phyloP scores from a whole-genome alignment of 2,888 invertebrate genomes.

The Melitaea athalia region DNA sequence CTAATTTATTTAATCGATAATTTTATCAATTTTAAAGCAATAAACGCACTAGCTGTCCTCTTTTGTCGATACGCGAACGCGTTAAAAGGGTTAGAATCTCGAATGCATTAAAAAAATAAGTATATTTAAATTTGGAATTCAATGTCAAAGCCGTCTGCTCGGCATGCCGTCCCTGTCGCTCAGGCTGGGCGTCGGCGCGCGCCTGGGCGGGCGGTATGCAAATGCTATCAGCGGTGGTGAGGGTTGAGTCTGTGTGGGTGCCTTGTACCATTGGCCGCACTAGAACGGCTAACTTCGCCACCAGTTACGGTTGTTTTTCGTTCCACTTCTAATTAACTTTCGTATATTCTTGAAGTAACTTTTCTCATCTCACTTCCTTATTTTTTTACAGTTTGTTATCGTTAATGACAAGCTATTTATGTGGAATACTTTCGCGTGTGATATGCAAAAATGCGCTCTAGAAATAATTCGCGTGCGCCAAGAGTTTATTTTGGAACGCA shows the following conservation, averaged over 20 bases:
- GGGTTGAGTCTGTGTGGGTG: conserved; percentile 73
- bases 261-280: conserved; percentile 80
- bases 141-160: conserved; percentile 60
- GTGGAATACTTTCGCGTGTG: conserved; percentile 74
- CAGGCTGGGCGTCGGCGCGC: conserved; percentile 79
- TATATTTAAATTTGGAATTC: conserved; percentile 47
- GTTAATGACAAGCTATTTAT: conserved; percentile 60
- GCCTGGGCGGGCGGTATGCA: conserved; percentile 83
- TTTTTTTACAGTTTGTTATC: conserved; percentile 61
- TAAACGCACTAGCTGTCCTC: conserved; percentile 11
- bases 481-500: conserved; percentile 64
- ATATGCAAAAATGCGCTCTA: conserved; percentile 65
- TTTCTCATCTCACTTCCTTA: conserved; percentile 75
- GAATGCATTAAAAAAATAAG: conserved; percentile 37
- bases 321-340: conserved; percentile 82
- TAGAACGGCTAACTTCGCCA: conserved; percentile 83
- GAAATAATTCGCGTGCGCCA: conserved; percentile 53
- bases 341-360: conserved; percentile 81
- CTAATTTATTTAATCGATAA: conserved; percentile 54
- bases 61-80: conserved; percentile 23
- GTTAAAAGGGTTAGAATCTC: conserved; percentile 32
- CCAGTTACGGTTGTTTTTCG: conserved; percentile 83
- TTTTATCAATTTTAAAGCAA: conserved; percentile 18
- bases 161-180: conserved; percentile 75
- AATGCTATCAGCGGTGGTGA: conserved; percentile 76